A percentile compares a stretch with the other conserved stretches of the same genome.
phyloP scores from a whole-genome alignment of 2,113 vertebrate species.

The Sinocyclocheilus grahami region DNA sequence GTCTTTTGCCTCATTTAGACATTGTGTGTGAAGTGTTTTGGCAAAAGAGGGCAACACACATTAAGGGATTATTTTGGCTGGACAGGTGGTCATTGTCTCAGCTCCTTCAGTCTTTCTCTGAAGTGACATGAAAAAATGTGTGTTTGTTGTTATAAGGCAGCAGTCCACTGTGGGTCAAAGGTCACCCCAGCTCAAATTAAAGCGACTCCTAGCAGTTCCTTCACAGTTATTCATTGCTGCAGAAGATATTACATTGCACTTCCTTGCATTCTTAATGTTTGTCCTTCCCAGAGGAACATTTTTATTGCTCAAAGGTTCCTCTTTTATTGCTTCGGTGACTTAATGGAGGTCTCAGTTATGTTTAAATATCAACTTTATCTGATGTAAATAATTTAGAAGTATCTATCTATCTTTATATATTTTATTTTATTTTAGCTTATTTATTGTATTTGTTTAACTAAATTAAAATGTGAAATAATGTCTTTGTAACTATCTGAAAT shows the following conservation, averaged over 20 bases:
- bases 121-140: slow-evolving; percentile 68
- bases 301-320: neutral
- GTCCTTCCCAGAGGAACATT: neutral
- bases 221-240: neutral
- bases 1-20: slow-evolving; percentile 39
- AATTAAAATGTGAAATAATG: too few species aligned
- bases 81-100: slow-evolving; percentile 56
- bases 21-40: slow-evolving; percentile 41
- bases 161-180: slow-evolving; percentile 57
- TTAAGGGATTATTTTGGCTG: slow-evolving; percentile 25
- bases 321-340: neutral
- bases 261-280: neutral
- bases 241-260: slow-evolving; percentile 3
- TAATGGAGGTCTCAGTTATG: neutral
- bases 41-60: slow-evolving; percentile 20
- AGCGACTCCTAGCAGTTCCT: slow-evolving; percentile 32
- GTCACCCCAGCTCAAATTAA: slow-evolving; percentile 60
- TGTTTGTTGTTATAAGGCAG: slow-evolving; percentile 67
- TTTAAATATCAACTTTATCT: neutral
- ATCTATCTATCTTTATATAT: too few species aligned
- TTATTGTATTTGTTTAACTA: too few species aligned
- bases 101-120: slow-evolving; percentile 15
- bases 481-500: too few species aligned
- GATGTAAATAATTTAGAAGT: neutral
- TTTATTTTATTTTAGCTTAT: too few species aligned